Conservation (phyloP, 2,113 vertebrate species). For the Paramisgurnus dabryanus region DNA sequence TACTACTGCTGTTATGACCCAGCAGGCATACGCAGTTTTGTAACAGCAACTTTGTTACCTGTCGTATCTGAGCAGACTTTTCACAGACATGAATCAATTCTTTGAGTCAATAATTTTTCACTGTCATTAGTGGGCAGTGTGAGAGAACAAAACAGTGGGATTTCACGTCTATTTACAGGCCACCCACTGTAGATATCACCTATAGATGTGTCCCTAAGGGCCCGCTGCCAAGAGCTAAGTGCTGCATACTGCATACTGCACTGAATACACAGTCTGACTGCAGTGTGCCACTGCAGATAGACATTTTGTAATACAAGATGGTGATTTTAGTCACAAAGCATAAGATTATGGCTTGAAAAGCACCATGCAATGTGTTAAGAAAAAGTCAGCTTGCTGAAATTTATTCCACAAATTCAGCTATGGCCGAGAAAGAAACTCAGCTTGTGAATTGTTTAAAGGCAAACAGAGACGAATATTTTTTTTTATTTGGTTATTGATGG, state of each 20-base stretch:
- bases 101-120: slow-evolving; percentile 25
- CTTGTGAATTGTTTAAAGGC: background rate
- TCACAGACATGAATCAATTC: slow-evolving; percentile 12
- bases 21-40: background rate
- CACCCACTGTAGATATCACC: slow-evolving; percentile 34
- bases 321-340: background rate
- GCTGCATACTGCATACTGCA: slow-evolving; percentile 29
- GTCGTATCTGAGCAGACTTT: background rate
- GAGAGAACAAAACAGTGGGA: background rate
- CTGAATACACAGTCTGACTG: slow-evolving; percentile 40
- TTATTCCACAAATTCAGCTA: background rate
- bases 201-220: slow-evolving; percentile 28
- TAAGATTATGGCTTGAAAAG: background rate
- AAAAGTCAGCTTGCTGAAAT: background rate
- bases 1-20: background rate
- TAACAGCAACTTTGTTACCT: background rate
- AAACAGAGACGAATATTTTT: background rate
- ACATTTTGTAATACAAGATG: background rate
- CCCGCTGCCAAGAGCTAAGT: slow-evolving; percentile 37
- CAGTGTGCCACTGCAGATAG: slow-evolving; percentile 33
- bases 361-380: background rate
- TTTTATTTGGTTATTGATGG: background rate
- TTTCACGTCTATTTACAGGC: background rate
- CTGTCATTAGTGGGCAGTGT: slow-evolving; percentile 16
- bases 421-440: background rate